These are phyloP conservation scores for Linurgus olivaceus DNA, from an alignment of 2,797 vertebrate species.

Conservation along the genomic window DNA sequence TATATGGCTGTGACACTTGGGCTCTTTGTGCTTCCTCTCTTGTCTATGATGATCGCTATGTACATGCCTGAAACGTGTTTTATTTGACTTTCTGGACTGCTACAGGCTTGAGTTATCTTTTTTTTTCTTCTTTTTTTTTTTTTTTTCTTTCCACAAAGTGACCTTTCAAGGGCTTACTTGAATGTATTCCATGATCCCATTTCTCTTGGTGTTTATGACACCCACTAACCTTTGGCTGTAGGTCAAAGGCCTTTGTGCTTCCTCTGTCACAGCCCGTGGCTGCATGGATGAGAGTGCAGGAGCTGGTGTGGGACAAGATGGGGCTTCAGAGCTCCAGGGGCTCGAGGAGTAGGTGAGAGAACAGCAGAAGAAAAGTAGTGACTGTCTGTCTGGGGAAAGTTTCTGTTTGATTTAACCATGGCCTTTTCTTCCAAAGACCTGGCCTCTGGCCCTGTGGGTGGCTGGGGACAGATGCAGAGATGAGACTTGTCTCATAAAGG, in stretches of 20 bases:
- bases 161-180: not conserved
- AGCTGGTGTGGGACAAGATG: not conserved
- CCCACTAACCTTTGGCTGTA: not conserved
- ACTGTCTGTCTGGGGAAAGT: not conserved
- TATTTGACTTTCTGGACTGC: not conserved
- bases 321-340: not conserved
- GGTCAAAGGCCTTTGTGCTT: not conserved
- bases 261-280: not conserved
- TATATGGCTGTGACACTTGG: not conserved
- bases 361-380: not conserved
- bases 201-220: not conserved
- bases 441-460: not conserved
- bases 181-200: not conserved
- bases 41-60: not conserved
- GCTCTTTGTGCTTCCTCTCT: not conserved
- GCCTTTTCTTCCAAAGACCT: not conserved
- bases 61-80: not conserved
- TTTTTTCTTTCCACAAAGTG: not conserved
- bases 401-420: not conserved
- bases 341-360: not conserved
- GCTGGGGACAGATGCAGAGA: not conserved
- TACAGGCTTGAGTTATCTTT: not conserved
- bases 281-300: not conserved
- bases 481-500: not conserved
- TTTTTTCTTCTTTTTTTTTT: fast-evolving